These are phyloP conservation scores for Zapus hudsonius DNA, from an alignment of 2,113 vertebrate genomes.

Conservation along the genomic window DNA sequence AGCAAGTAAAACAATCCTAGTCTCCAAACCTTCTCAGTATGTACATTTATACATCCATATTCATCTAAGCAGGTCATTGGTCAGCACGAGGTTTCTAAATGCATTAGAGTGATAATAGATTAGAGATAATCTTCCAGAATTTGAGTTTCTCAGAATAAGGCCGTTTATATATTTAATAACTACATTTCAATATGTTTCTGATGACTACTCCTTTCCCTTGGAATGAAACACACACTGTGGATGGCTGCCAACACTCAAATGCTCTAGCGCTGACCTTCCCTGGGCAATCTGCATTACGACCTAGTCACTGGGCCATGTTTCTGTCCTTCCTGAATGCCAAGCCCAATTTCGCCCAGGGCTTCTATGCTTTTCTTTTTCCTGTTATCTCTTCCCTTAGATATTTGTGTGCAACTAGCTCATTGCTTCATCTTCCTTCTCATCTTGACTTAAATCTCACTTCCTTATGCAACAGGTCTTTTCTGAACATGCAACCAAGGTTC, in stretches of 20 bases:
- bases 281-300: neutral
- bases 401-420: neutral
- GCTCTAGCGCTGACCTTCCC: neutral
- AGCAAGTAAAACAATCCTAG: neutral
- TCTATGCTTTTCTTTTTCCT: neutral
- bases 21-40: neutral
- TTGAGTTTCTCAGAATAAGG: slow-evolving; percentile 15
- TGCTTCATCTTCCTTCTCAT: neutral
- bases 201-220: neutral
- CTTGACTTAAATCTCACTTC: slow-evolving; percentile 32
- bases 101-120: neutral
- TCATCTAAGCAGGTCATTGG: neutral
- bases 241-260: neutral
- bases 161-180: neutral
- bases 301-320: neutral
- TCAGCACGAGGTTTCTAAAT: neutral
- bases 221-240: neutral
- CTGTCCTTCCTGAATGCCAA: neutral
- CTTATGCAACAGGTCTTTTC: neutral
- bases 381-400: neutral
- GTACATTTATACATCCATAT: no score
- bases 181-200: neutral
- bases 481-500: neutral
- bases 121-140: neutral
- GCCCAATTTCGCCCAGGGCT: neutral